Percentiles rank a stretch among this genome's conserved stretches.
These are phyloP conservation scores for Heliothis virescens DNA, from an alignment of 1,140 invertebrate species.

Conservation along the genomic window DNA sequence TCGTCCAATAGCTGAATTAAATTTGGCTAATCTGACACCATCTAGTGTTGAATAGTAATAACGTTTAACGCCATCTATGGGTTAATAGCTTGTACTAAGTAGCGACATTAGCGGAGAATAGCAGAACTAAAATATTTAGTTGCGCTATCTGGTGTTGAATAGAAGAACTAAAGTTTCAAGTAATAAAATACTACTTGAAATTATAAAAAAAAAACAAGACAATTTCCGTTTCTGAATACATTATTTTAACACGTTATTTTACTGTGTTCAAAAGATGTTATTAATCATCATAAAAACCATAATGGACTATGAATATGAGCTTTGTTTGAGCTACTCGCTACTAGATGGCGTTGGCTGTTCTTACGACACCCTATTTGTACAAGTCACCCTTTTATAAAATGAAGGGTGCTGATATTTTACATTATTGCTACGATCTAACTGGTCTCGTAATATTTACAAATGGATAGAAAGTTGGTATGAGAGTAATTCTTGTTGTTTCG, in stretches of 20 bases:
- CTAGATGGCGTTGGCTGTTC: conserved; percentile 49
- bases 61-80: conserved; percentile 48
- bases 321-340: conserved; percentile 50
- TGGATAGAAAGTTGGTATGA: too few species aligned
- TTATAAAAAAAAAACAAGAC: neutral
- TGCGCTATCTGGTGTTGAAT: conserved; percentile 47
- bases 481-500: too few species aligned
- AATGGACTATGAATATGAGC: neutral
- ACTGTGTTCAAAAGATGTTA: too few species aligned
- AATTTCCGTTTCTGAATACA: too few species aligned
- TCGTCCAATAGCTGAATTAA: conserved; percentile 46
- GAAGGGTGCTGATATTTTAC: neutral
- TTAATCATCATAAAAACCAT: neutral
- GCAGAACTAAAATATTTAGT: neutral
- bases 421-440: too few species aligned
- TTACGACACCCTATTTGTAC: neutral
- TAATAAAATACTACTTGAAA: neutral
- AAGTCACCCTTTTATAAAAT: neutral
- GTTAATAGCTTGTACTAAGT: neutral
- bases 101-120: neutral
- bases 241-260: too few species aligned
- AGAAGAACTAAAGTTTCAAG: conserved; percentile 11
- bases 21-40: conserved; percentile 20
- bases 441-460: too few species aligned
- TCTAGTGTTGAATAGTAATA: conserved; percentile 53